Conservation (phyloP, 2,113 vertebrate genomes). For the Gracilinanus agilis region DNA sequence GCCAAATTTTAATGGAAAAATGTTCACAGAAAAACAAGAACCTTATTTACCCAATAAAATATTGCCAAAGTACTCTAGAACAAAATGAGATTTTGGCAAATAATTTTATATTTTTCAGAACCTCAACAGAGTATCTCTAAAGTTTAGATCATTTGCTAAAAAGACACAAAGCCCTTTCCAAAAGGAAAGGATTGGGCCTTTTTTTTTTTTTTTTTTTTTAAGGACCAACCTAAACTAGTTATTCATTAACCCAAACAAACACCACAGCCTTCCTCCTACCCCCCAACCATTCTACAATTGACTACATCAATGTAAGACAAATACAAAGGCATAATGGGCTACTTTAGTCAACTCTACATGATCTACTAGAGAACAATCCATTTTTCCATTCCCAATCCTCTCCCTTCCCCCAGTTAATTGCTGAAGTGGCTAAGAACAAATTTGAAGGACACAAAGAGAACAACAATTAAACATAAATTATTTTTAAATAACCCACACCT, state of each 20-base stretch:
- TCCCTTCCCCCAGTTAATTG: not conserved
- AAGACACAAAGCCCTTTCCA: slow-evolving; percentile 26
- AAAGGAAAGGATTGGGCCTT: not conserved
- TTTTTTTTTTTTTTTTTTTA: not conserved
- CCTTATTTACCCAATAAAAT: not conserved
- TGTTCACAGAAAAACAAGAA: rapidly evolving
- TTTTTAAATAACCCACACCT: not conserved
- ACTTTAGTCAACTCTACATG: not conserved
- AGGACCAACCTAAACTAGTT: not conserved
- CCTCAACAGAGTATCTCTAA: rapidly evolving
- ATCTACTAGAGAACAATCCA: not conserved
- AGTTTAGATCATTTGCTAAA: not conserved
- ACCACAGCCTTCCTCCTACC: not conserved
- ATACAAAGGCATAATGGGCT: not conserved
- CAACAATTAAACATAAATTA: not conserved
- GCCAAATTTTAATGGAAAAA: not conserved
- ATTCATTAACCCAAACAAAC: not conserved
- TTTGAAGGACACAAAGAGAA: not conserved
- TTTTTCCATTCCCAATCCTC: not conserved
- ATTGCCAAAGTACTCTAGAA: not conserved
- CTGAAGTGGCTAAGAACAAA: not conserved
- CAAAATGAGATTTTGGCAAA: slow-evolving; percentile 1
- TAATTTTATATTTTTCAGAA: not conserved
- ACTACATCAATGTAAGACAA: not conserved
- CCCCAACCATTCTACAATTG: slow-evolving; percentile 1